Percentiles rank a stretch among this genome's conserved stretches.
These are phyloP conservation scores for Eristalis intricaria DNA, from an alignment of 2,888 invertebrate genomes.

Conservation along the genomic window DNA sequence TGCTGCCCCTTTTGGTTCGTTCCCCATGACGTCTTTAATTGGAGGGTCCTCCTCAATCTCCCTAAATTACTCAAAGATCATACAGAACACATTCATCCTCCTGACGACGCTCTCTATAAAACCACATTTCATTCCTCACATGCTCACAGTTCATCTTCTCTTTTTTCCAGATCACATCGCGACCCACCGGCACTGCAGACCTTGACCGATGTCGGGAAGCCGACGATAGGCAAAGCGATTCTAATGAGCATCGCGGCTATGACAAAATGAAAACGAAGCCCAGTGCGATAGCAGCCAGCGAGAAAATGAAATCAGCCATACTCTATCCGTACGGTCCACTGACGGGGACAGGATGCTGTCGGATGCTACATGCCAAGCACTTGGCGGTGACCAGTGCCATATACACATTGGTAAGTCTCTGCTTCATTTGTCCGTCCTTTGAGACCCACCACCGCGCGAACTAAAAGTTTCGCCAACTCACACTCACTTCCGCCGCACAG, in stretches of 20 bases:
- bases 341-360: constrained; percentile 83
- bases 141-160: constrained; percentile 3
- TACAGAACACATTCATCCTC: too few species aligned
- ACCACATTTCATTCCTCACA: background rate
- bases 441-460: too few species aligned
- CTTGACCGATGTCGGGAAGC: constrained; percentile 24
- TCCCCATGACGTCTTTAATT: too few species aligned
- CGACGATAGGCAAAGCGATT: constrained; percentile 29
- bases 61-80: too few species aligned
- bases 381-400: constrained; percentile 88
- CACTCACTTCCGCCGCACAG: background rate
- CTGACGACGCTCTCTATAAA: too few species aligned
- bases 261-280: constrained; percentile 70
- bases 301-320: constrained; percentile 83
- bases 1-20: too few species aligned
- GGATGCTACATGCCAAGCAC: constrained; percentile 87
- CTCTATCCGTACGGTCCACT: constrained; percentile 82
- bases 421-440: too few species aligned
- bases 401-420: constrained; percentile 86
- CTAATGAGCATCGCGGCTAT: constrained; percentile 42
- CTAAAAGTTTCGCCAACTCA: too few species aligned
- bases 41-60: too few species aligned
- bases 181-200: constrained; percentile 1
- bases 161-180: constrained; percentile 18
- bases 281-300: constrained; percentile 73